These are phyloP conservation scores for Aphidius ervi DNA, from an alignment of 1,140 invertebrate species.

Conservation along the genomic window DNA sequence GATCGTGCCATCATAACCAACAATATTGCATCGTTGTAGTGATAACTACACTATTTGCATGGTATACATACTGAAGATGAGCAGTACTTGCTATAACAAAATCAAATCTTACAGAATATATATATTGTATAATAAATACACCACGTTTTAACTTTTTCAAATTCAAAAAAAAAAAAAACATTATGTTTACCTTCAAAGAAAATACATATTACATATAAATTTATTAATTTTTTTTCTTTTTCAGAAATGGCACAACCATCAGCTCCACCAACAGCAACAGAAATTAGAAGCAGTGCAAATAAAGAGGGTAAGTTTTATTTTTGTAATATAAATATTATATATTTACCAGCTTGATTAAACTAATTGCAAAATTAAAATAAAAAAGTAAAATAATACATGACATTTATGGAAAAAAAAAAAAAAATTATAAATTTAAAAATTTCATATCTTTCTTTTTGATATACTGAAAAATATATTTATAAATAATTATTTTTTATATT, in stretches of 20 bases:
- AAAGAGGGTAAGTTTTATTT: conserved; percentile 58
- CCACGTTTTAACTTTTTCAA: background rate
- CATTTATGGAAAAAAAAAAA: too few species aligned
- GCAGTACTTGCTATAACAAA: background rate
- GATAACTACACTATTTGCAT: conserved; percentile 10
- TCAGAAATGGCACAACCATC: conserved; percentile 67
- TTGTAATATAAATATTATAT: conserved; percentile 30
- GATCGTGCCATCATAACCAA: background rate
- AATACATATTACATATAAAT: background rate
- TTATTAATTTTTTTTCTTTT: conserved; percentile 38
- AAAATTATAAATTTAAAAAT: too few species aligned
- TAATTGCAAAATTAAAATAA: conserved; percentile 13
- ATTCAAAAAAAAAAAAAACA: background rate
- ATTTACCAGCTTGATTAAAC: background rate
- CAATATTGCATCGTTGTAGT: conserved; percentile 1
- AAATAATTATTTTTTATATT: too few species aligned
- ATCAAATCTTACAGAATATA: conserved; percentile 2
- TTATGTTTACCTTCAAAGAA: background rate
- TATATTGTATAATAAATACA: background rate
- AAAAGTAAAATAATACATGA: background rate
- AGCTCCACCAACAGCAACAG: conserved; percentile 61
- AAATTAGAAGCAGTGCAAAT: conserved; percentile 62
- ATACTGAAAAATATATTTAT: too few species aligned
- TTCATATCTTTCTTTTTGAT: too few species aligned
- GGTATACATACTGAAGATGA: too few species aligned